Percentiles rank a stretch among this genome's conserved stretches.
phyloP scores from a whole-genome alignment of 2,113 vertebrate species.

The Orycteropus afer region DNA sequence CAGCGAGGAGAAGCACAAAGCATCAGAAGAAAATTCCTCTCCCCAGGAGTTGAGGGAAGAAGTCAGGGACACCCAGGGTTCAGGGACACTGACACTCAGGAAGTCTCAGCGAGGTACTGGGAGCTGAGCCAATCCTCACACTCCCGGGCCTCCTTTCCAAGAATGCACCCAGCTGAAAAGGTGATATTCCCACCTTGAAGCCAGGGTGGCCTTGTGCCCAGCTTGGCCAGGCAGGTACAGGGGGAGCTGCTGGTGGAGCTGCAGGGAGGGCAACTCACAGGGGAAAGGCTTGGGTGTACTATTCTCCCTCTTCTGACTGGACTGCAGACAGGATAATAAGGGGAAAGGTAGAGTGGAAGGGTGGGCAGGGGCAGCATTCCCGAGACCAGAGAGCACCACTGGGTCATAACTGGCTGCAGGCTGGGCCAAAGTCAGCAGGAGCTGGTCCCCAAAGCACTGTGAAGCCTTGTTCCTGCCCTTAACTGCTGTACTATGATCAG shows the following conservation, averaged over 20 bases:
- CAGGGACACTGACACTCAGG: not conserved
- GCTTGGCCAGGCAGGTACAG: not conserved
- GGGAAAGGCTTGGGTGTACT: not conserved
- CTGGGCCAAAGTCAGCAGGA: not conserved
- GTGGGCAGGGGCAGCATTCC: not conserved
- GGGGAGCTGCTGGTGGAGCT: not conserved
- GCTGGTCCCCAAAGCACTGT: rapidly evolving
- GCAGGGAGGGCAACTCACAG: not conserved
- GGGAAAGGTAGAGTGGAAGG: too few species aligned
- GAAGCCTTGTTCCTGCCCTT: not conserved
- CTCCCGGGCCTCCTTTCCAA: not conserved
- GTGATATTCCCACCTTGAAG: too few species aligned
- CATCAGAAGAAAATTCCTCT: too few species aligned
- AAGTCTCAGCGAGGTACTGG: not conserved
- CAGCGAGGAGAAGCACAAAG: rapidly evolving
- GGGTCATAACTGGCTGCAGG: not conserved
- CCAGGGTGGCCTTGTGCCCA: rapidly evolving
- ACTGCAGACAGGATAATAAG: not conserved
- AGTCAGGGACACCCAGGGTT: not conserved
- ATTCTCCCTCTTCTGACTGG: not conserved
- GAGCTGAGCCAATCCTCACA: not conserved
- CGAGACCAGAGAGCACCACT: not conserved
- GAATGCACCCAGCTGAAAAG: not conserved
- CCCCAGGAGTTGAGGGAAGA: too few species aligned
- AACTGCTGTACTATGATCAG: not conserved